Conservation (phyloP, 2,888 invertebrate genomes). For the Sisyra terminalis region DNA sequence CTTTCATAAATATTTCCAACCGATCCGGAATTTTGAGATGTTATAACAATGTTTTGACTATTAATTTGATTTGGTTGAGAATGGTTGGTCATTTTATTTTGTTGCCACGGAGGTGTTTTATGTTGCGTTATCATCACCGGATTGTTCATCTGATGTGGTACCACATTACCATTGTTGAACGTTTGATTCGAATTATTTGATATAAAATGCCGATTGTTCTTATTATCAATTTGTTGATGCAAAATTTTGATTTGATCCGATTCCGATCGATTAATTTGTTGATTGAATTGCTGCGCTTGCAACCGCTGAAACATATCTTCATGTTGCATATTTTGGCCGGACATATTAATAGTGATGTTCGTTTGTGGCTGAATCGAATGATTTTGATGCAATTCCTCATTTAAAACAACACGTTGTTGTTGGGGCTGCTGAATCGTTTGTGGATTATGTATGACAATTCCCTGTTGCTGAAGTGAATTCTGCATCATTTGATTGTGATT, state of each 20-base stretch:
- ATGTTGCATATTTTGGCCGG: constrained; percentile 14
- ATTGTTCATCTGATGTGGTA: constrained; percentile 18
- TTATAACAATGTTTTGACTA: constrained; percentile 3
- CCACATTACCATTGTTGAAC: constrained; percentile 7
- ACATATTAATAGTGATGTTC: background rate
- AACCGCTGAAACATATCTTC: constrained; percentile 15
- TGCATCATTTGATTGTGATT: constrained; percentile 1
- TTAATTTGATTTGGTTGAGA: constrained; percentile 9
- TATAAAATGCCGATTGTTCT: constrained; percentile 14
- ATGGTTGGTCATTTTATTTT: constrained; percentile 22
- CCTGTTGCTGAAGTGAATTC: constrained; percentile 6
- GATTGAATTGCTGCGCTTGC: constrained; percentile 15
- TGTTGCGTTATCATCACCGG: constrained; percentile 31
- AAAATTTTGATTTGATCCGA: constrained; percentile 32
- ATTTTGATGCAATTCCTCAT: background rate
- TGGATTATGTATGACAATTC: constrained; percentile 11
- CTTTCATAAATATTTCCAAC: constrained; percentile 43
- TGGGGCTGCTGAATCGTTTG: constrained; percentile 11
- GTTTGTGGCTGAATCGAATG: background rate
- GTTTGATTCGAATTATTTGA: constrained; percentile 15
- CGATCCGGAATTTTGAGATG: constrained; percentile 20
- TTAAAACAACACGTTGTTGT: constrained; percentile 10
- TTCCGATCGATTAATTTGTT: constrained; percentile 25
- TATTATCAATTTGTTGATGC: constrained; percentile 26
- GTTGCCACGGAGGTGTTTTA: constrained; percentile 43